Evolutionary conservation across 2,113 vertebrate genomes (phyloP), one percentile per base, ranked within the genome.

Genomic region (Crotalus helleri): DNA sequence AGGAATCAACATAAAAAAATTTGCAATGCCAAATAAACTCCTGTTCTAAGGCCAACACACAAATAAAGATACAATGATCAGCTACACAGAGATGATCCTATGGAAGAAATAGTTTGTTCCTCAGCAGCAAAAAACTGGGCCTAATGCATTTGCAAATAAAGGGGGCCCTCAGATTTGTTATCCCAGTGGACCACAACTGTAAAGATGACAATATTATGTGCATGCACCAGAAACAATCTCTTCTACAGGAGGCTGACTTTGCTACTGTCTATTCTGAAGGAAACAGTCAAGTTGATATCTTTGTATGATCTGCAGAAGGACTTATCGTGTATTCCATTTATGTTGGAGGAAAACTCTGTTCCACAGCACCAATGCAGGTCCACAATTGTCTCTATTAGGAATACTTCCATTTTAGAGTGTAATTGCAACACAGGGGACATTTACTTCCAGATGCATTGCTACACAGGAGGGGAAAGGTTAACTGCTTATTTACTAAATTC

Each of bases 11-110:
- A 53, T n/a, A n/a, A 88, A 59, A 51, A 88, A 86, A 46, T 1
- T 44, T 46, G 57, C 33, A 53, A 57, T 59, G 33, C 23, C 59
- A 59, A n/a, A 12, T 57, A 81, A 88, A n/a, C 29, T 85, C 53
- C 11, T 91, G 23, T 92, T 61, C 21, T 26, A 59, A 49, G 23
- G 21, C 26, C 33, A 53, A 9, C 13, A 39, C 0, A 7, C 13
- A 24, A n/a, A n/a, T 44, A 3, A n/a, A 19, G 7, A 29, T 26
- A 26, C 46, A 1, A 23, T 0, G 0, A 58, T 0, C 8, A 85
- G 89, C 0, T 59, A 33, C 1, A 33, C 4, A 21, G 5, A 91
- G 39, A 23, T 24, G 55, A 26, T 5, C n/a, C 74, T 81, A 39
- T n/a, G 12, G 9, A 89, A 81, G 51, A 57, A 92, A 88, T 46